Evolutionary conservation across 2,113 vertebrate species (phyloP).

Genomic region (Anthoscopus minutus): DNA sequence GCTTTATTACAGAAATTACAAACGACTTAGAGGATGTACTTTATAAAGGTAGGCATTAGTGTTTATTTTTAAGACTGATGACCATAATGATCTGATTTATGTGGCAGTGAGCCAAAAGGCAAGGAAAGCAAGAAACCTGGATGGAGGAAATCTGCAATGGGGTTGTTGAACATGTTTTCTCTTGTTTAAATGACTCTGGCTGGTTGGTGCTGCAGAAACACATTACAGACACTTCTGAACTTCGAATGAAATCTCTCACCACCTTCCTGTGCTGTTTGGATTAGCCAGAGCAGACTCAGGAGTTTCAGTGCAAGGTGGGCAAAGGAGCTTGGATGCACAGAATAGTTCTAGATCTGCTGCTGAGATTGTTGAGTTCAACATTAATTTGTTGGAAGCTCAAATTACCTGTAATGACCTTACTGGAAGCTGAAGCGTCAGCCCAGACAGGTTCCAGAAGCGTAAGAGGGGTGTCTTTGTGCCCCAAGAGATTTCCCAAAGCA

Average conservation of each 20-base stretch:
- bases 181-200: slow-evolving; percentile 13
- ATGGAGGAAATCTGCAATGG: not conserved
- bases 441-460: not conserved
- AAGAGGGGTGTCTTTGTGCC: not conserved
- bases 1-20: not conserved
- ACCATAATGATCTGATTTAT: not conserved
- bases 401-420: not conserved
- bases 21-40: not conserved
- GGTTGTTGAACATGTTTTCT: slow-evolving; percentile 15
- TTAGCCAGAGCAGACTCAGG: not conserved
- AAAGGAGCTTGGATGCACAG: not conserved
- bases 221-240: not conserved
- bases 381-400: not conserved
- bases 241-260: not conserved
- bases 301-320: not conserved
- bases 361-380: not conserved
- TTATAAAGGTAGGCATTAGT: not conserved
- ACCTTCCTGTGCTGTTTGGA: not conserved
- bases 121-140: slow-evolving; percentile 28
- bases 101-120: slow-evolving; percentile 41
- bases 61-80: slow-evolving; percentile 16
- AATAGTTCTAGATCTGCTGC: not conserved
- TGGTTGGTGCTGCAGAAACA: not conserved
- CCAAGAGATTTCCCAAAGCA: not conserved
- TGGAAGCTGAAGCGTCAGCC: not conserved